A percentile compares a stretch with the other conserved stretches of the same genome.
Conservation (phyloP, 2,113 vertebrate genomes). For the Sisor rabdophorus region DNA sequence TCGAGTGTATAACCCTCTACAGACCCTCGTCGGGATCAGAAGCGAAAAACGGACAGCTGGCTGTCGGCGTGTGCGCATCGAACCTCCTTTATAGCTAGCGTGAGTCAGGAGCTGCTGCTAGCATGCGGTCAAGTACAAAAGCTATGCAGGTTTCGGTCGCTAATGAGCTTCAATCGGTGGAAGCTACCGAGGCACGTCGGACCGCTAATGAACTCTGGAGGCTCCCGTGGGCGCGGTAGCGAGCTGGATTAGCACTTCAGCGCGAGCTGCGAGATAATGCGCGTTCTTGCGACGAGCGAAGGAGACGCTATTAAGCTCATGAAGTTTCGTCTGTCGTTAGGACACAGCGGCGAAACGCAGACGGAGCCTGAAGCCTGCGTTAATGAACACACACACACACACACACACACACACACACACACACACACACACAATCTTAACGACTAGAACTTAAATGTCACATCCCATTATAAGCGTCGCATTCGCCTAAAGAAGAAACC, state of each 20-base stretch:
- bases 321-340: conserved; percentile 16
- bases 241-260: conserved; percentile 13
- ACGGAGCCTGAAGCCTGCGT: neutral
- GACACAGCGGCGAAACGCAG: neutral
- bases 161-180: conserved; percentile 19
- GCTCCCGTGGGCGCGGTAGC: conserved; percentile 5
- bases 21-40: conserved; percentile 6
- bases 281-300: conserved; percentile 13
- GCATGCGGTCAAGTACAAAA: conserved; percentile 18
- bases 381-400: conserved; percentile 20
- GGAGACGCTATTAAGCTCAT: conserved; percentile 12
- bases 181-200: neutral
- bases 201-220: conserved; percentile 5
- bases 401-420: too few species aligned
- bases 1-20: conserved; percentile 5
- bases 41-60: conserved; percentile 17
- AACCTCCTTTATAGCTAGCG: neutral
- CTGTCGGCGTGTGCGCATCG: neutral
- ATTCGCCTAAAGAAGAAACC: neutral
- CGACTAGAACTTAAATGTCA: conserved; percentile 40
- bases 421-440: too few species aligned
- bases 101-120: conserved; percentile 6
- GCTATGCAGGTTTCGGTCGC: conserved; percentile 8
- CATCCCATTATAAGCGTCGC: conserved; percentile 25
- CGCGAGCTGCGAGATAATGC: neutral